phyloP scores from a whole-genome alignment of 2,113 vertebrate species.

The Cacatua alba region DNA sequence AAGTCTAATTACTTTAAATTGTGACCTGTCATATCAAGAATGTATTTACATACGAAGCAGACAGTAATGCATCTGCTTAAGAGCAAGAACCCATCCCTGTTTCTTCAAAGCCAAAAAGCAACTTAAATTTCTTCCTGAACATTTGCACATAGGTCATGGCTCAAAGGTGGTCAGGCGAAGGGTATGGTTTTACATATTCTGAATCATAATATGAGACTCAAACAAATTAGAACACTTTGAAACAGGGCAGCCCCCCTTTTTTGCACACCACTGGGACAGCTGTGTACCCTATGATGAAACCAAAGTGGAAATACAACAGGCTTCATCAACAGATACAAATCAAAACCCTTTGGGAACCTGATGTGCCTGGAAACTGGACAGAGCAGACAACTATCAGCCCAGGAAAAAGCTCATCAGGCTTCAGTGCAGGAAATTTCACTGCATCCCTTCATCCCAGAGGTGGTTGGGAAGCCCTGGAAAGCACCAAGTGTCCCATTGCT shows the following conservation, averaged over 20 bases:
- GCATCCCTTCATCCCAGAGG: neutral
- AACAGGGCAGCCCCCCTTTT: neutral
- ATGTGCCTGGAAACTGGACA: neutral
- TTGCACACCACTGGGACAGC: neutral
- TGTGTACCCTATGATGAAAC: neutral
- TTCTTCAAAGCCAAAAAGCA: neutral
- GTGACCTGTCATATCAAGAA: neutral
- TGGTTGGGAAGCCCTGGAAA: neutral
- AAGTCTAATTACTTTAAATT: conserved; percentile 8
- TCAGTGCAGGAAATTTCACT: neutral
- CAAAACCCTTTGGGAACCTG: neutral
- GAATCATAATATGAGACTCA: neutral
- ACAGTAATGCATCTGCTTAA: neutral
- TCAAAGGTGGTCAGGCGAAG: neutral
- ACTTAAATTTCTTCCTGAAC: neutral
- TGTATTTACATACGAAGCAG: conserved; percentile 25
- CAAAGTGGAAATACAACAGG: neutral
- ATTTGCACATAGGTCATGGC: neutral
- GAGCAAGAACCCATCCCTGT: neutral
- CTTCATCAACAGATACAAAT: neutral
- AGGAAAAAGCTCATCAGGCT: neutral
- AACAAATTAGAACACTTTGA: neutral
- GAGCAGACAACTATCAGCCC: neutral
- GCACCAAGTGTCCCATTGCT: neutral
- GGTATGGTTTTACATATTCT: neutral